A percentile compares a stretch with the other conserved stretches of the same genome.
Conservation (phyloP, 2,797 vertebrate species). For the Echeneis naucrates region DNA sequence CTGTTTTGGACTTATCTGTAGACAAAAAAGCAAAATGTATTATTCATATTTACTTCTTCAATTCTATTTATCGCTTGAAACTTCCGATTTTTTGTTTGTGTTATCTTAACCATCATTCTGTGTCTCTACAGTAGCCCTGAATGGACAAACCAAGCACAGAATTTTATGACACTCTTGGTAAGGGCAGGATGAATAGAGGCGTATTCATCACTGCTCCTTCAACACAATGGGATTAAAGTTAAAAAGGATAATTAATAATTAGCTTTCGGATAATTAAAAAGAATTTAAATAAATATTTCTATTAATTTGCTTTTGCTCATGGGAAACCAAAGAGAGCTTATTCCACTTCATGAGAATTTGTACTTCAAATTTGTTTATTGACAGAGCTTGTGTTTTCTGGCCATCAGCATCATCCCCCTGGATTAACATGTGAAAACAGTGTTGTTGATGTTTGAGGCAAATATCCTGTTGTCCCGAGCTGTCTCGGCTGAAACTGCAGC, state of each 20-base stretch:
- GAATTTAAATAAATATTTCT: constrained; percentile 8
- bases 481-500: not conserved
- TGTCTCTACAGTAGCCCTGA: not conserved
- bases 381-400: constrained; percentile 30
- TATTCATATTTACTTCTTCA: no score
- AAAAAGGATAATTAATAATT: constrained; percentile 9
- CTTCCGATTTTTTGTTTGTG: no score
- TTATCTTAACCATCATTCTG: no score
- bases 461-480: constrained; percentile 44
- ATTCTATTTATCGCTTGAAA: no score
- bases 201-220: no score
- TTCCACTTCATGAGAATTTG: constrained; percentile 50
- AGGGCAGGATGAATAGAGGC: no score
- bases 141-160: not conserved
- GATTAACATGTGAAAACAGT: constrained; percentile 60
- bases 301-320: constrained; percentile 34
- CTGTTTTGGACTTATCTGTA: no score
- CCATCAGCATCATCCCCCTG: constrained; percentile 24
- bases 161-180: no score
- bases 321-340: constrained; percentile 40
- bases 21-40: no score
- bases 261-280: constrained; percentile 14
- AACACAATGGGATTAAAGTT: not conserved
- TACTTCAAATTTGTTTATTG: constrained; percentile 48
- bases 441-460: constrained; percentile 54